These are phyloP conservation scores for Basileuterus tristriatus DNA, from an alignment of 2,797 vertebrate species.

Conservation along the genomic window DNA sequence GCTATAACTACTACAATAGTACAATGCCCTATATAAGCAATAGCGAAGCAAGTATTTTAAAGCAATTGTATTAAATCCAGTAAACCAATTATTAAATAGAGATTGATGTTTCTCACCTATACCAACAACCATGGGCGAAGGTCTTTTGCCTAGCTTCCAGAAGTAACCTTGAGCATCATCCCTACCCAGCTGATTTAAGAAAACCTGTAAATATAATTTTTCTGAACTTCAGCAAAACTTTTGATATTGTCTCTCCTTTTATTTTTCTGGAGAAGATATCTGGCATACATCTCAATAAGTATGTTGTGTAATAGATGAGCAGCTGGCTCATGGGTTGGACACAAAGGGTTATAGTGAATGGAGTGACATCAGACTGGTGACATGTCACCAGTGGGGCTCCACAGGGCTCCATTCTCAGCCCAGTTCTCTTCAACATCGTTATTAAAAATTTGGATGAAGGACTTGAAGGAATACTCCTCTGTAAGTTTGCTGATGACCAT, in stretches of 20 bases:
- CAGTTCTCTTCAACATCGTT: rapidly evolving
- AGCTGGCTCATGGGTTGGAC: rapidly evolving
- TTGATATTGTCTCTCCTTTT: not conserved
- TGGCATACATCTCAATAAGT: not conserved
- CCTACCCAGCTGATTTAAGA: not conserved
- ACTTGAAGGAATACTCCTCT: not conserved
- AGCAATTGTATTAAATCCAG: not conserved
- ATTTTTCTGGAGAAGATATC: not conserved
- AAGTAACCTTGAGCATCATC: not conserved
- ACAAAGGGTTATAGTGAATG: not conserved
- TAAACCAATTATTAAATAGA: not conserved
- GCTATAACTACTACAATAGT: not conserved
- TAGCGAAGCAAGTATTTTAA: not conserved
- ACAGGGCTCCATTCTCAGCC: not conserved
- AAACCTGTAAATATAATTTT: not conserved
- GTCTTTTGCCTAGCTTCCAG: not conserved
- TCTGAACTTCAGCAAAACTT: not conserved
- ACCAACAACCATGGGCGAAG: not conserved
- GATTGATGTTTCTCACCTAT: not conserved
- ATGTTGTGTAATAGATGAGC: rapidly evolving
- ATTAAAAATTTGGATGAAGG: not conserved
- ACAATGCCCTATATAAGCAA: not conserved
- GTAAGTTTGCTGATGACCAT: not conserved
- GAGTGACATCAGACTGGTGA: not conserved
- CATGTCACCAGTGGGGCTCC: not conserved